Percentiles rank a stretch among this genome's conserved stretches.
These are phyloP conservation scores for Ectropis crepuscularia DNA, from an alignment of 2,888 invertebrate genomes.

Conservation along the genomic window DNA sequence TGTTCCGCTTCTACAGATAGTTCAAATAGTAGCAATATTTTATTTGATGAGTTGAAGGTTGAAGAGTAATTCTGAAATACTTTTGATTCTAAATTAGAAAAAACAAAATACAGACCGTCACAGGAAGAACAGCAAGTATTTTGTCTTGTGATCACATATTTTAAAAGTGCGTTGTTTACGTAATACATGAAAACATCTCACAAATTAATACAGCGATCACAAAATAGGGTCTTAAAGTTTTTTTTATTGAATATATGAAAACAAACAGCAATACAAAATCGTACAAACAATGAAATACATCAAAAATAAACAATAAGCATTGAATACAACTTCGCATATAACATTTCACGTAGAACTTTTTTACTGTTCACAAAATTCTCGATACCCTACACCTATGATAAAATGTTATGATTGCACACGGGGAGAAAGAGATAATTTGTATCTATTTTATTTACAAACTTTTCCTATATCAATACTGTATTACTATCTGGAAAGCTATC, in stretches of 20 bases:
- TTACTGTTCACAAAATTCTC: slow-evolving; percentile 57
- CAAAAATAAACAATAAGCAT: slow-evolving; percentile 70
- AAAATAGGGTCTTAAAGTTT: no score
- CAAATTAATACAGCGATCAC: no score
- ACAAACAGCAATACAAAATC: slow-evolving; percentile 38
- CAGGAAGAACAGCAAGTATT: no score
- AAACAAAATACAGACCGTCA: no score
- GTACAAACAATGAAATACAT: slow-evolving; percentile 53
- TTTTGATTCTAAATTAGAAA: no score
- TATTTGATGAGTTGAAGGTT: no score
- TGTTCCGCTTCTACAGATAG: no score
- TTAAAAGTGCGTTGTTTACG: no score
- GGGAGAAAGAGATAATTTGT: slow-evolving; percentile 68
- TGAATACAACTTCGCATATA: slow-evolving; percentile 68
- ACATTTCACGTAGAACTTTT: slow-evolving; percentile 67
- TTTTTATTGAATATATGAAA: neutral
- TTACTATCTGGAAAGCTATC: slow-evolving; percentile 69
- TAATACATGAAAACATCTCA: no score
- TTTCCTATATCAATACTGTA: slow-evolving; percentile 66
- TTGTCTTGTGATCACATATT: no score
- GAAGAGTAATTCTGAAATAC: no score
- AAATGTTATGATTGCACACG: slow-evolving; percentile 71
- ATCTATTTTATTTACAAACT: slow-evolving; percentile 81
- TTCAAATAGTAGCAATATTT: no score
- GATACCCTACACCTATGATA: slow-evolving; percentile 79